Evolutionary conservation across 1,140 invertebrate species (phyloP).

Genomic region (Tetraneura akinire): DNA sequence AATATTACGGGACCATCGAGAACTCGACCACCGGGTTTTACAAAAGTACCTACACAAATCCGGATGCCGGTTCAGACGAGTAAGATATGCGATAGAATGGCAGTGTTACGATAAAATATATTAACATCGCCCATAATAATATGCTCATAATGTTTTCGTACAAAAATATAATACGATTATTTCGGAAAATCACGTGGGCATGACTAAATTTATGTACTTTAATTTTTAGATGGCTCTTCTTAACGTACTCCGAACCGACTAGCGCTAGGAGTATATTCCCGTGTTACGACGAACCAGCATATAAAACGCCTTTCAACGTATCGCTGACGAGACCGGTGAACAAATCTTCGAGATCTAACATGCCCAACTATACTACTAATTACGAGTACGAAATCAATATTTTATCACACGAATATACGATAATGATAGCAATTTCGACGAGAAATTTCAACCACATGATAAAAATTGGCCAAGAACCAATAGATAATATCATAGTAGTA

Average conservation of each 20-base stretch:
- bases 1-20: background rate
- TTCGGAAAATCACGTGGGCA: too few species aligned
- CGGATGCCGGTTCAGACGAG: background rate
- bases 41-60: constrained; percentile 23
- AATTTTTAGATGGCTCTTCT: constrained; percentile 72
- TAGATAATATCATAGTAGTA: too few species aligned
- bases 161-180: too few species aligned
- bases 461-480: too few species aligned
- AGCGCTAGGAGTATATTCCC: constrained; percentile 84
- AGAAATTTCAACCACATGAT: too few species aligned
- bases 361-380: constrained; percentile 57
- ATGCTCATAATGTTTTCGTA: too few species aligned
- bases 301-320: constrained; percentile 75
- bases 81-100: too few species aligned
- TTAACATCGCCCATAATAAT: too few species aligned
- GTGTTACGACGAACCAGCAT: constrained; percentile 85
- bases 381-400: background rate
- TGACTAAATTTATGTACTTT: too few species aligned
- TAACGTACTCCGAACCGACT: constrained; percentile 90
- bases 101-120: too few species aligned
- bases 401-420: too few species aligned
- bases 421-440: too few species aligned
- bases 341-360: constrained; percentile 66
- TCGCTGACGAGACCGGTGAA: constrained; percentile 64
- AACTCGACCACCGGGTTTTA: constrained; percentile 48